Conservation (phyloP, 2,113 vertebrate species). For the Chaetorhynchus papuensis region DNA sequence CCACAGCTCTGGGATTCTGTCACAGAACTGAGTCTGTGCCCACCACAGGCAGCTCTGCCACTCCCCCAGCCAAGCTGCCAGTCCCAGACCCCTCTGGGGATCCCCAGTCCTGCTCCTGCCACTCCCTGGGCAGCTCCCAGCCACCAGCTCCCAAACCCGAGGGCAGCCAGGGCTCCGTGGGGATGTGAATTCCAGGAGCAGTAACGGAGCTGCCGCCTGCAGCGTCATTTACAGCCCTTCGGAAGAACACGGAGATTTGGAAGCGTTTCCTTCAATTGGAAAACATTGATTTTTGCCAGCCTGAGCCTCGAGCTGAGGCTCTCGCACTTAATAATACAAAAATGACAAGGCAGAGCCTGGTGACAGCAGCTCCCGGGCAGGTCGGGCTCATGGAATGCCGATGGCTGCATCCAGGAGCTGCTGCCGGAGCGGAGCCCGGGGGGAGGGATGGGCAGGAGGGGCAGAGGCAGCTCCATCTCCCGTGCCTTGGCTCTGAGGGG, state of each 20-base stretch:
- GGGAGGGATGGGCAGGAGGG: not conserved
- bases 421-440: fast-evolving
- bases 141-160: fast-evolving
- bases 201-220: not conserved
- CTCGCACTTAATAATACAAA: not conserved
- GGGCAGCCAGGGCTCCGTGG: not conserved
- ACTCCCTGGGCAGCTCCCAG: not conserved
- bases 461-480: not conserved
- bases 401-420: fast-evolving
- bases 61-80: fast-evolving
- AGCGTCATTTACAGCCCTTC: not conserved
- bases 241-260: not conserved
- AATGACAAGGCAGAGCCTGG: not conserved
- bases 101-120: not conserved
- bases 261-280: not conserved
- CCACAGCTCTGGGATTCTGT: not conserved
- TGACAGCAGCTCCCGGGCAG: not conserved
- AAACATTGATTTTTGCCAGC: constrained; percentile 12
- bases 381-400: fast-evolving
- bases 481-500: not conserved
- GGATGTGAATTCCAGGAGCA: not conserved
- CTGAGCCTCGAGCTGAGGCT: not conserved
- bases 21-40: not conserved
- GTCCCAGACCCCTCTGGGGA: not conserved
- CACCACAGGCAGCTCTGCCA: not conserved